Base-by-base conservation (phyloP, 2,888 invertebrate species). In the Agonopterix arenella region DNA sequence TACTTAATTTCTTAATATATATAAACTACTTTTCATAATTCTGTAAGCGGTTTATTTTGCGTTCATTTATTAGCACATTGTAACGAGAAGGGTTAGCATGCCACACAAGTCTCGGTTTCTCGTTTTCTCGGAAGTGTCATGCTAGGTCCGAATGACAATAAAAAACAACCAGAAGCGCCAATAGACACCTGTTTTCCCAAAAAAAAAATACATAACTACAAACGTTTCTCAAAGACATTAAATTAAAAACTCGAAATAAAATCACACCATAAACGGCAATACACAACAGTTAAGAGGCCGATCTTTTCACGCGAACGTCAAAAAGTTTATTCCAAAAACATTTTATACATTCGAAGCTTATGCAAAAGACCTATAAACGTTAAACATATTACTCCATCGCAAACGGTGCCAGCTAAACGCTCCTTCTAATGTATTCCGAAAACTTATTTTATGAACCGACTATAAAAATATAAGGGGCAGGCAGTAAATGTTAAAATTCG, bases 391-490 rank as follows among this genome's bases (percentile, higher is more conserved):
- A 71, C 73, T 68, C 38, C 13, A 38, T 46, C 76, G 73, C 71
- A 74, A 77, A 72, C 76, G 77, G 70, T 63, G 64, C 60, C 61
- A 59, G 68, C 73, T 68, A 74, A 77, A 76, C 64, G 75, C 59
- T 70, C 68, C 47, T 68, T 69, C 72, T 81, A 80, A 84, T 84
- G 77, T 84, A 81, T 83, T 80, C 76, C 61, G 65, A 62, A 76
- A 84, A 83, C 80, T 82, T 81, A 79, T 80, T 85, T 85, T 80
- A 85, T 78, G 79, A 75, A 75, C 72, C 73, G 70, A 74, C 81
- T 76, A 83, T 85, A 85, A 86, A 86, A 88, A 83, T 80, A 80
- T 83, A 80, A 84, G 76, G 71, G 73, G 60, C 58, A 54, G 61
- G 60, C 72, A 76, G 75, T 84, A 80, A 84, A 83, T 76, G 78